Percentiles rank a stretch among this genome's conserved stretches.
Conservation (phyloP, 2,888 invertebrate species). For the Colletes collaris region DNA sequence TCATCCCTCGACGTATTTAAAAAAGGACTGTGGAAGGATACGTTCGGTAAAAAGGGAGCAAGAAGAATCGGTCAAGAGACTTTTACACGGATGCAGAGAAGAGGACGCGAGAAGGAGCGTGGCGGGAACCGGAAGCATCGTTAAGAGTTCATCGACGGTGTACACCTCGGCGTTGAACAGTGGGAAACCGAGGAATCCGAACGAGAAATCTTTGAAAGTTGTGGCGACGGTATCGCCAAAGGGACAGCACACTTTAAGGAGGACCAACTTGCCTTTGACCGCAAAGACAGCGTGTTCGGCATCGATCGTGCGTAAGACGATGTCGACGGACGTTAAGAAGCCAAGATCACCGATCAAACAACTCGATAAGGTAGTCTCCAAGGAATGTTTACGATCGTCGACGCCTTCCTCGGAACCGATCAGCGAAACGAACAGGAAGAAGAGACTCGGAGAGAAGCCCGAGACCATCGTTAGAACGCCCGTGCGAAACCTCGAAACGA, state of each 20-base stretch:
- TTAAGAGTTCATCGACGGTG: constrained; percentile 82
- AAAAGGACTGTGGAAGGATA: constrained; percentile 34
- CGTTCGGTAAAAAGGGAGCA: constrained; percentile 73
- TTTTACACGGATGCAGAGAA: constrained; percentile 75
- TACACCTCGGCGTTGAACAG: constrained; percentile 78
- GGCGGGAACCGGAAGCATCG: constrained; percentile 78
- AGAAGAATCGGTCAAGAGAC: constrained; percentile 72
- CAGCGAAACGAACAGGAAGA: constrained; percentile 67
- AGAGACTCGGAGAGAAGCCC: constrained; percentile 75
- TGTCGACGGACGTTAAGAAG: constrained; percentile 32
- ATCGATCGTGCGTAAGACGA: not conserved
- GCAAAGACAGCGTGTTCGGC: constrained; percentile 8
- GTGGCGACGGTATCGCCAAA: constrained; percentile 82
- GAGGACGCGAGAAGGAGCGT: constrained; percentile 47
- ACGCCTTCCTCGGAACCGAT: constrained; percentile 47
- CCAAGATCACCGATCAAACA: constrained; percentile 64
- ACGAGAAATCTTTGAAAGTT: constrained; percentile 83
- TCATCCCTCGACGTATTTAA: not conserved
- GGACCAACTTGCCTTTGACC: constrained; percentile 45
- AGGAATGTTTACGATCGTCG: constrained; percentile 48
- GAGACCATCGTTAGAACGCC: constrained; percentile 78
- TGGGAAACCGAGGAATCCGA: constrained; percentile 71
- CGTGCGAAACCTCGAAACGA: constrained; percentile 67
- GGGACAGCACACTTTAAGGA: constrained; percentile 77
- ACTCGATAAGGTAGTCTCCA: constrained; percentile 70